These are phyloP conservation scores for Theonella swinhoei DNA, from an alignment of 37 sponge, comb jelly and placozoan genomes.

Conservation along the genomic window DNA sequence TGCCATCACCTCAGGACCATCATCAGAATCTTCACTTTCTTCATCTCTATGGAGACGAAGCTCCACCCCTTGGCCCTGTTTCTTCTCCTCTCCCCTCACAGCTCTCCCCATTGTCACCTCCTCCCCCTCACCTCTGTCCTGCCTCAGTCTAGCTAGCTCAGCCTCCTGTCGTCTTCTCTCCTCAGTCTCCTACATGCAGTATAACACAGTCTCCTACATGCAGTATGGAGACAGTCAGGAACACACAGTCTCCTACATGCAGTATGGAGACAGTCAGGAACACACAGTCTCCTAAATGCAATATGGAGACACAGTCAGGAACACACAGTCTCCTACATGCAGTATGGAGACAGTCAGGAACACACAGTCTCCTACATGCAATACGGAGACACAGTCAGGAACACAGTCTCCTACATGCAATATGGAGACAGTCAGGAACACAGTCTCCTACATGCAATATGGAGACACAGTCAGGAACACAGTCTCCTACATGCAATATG, in stretches of 20 bases:
- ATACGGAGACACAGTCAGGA: too few relatives aligned
- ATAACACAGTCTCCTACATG: too few relatives aligned
- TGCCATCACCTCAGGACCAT: not conserved
- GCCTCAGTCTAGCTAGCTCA: conserved; percentile 21
- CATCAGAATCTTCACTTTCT: conserved; percentile 4
- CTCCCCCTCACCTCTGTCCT: conserved; percentile 42
- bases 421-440: not conserved
- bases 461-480: too few relatives aligned
- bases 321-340: too few relatives aligned
- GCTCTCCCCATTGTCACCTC: not conserved
- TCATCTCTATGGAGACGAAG: not conserved
- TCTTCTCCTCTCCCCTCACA: not conserved
- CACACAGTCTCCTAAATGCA: not conserved
- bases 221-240: too few relatives aligned
- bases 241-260: too few relatives aligned
- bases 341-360: too few relatives aligned
- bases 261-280: too few relatives aligned
- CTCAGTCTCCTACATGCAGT: conserved; percentile 22
- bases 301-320: not conserved
- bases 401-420: not conserved
- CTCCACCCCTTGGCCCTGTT: not conserved
- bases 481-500: too few relatives aligned
- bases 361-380: too few relatives aligned
- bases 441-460: too few relatives aligned
- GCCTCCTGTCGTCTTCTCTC: conserved; percentile 6